Evolutionary conservation across 2,797 vertebrate species (phyloP).

Genomic region (Cercopithecus neglectus): DNA sequence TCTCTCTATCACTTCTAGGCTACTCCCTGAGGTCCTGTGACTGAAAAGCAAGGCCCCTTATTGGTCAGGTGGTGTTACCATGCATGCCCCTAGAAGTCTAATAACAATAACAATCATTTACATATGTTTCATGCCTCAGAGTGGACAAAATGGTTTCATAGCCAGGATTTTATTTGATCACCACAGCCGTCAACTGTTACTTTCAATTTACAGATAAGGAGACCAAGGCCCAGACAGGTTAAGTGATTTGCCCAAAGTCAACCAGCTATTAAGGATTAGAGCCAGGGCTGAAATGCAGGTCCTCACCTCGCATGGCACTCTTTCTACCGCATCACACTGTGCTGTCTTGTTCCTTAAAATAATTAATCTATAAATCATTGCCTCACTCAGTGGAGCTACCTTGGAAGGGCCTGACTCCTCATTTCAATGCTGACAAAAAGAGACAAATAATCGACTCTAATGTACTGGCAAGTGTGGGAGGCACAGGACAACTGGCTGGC

Average conservation of each 20-base stretch:
- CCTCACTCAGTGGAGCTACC: slow-evolving; percentile 48
- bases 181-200: neutral
- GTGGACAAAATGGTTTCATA: slow-evolving; percentile 24
- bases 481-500: slow-evolving; percentile 14
- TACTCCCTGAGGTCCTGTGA: neutral
- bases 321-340: slow-evolving; percentile 38
- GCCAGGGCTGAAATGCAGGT: slow-evolving; percentile 45
- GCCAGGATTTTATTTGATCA: slow-evolving; percentile 48
- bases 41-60: neutral
- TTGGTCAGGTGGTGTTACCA: neutral
- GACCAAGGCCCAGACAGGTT: slow-evolving; percentile 56
- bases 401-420: slow-evolving; percentile 61
- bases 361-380: slow-evolving; percentile 75
- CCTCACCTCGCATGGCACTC: neutral
- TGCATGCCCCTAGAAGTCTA: neutral
- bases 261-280: slow-evolving; percentile 39
- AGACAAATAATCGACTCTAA: slow-evolving; percentile 72
- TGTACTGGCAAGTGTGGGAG: slow-evolving; percentile 50
- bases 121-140: neutral
- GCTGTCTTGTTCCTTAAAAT: slow-evolving; percentile 68
- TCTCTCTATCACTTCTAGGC: neutral
- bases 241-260: slow-evolving; percentile 70
- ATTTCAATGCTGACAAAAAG: slow-evolving; percentile 68
- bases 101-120: neutral
- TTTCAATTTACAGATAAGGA: slow-evolving; percentile 64